Evolutionary conservation across 2,113 vertebrate species (phyloP).

Genomic region (Sinocyclocheilus anophthalmus): DNA sequence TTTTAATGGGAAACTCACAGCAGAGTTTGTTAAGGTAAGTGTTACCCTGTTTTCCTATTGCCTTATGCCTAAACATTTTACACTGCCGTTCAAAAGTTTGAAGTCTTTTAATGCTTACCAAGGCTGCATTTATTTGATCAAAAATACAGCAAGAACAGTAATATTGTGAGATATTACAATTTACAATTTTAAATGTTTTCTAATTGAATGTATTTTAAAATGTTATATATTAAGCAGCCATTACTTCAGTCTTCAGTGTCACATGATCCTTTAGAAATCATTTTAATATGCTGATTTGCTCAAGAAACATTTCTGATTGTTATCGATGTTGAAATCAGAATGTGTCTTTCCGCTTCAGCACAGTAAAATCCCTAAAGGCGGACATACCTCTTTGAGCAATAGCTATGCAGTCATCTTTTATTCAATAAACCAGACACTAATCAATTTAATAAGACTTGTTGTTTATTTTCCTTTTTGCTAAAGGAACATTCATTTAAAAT

Average conservation of each 20-base stretch:
- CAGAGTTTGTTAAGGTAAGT: constrained; percentile 97
- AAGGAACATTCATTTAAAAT: background rate
- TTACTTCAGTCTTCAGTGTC: background rate
- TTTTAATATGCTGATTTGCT: background rate
- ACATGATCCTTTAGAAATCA: background rate
- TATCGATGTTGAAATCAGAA: background rate
- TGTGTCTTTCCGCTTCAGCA: background rate
- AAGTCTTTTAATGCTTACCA: background rate
- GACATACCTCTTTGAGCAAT: background rate
- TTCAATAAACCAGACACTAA: background rate
- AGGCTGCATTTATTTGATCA: background rate
- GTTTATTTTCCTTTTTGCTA: background rate
- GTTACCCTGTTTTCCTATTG: background rate
- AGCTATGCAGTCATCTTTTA: background rate
- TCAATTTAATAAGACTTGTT: background rate
- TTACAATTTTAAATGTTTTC: no score
- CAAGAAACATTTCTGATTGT: background rate
- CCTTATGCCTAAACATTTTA: background rate
- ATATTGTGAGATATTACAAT: no score
- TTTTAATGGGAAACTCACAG: constrained; percentile 92
- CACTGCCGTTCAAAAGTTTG: no score
- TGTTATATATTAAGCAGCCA: no score
- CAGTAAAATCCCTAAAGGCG: background rate
- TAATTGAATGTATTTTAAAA: no score
- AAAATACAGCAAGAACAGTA: background rate